Evolutionary conservation across 2,888 invertebrate species (phyloP).

Genomic region (Ennomos erosarius): DNA sequence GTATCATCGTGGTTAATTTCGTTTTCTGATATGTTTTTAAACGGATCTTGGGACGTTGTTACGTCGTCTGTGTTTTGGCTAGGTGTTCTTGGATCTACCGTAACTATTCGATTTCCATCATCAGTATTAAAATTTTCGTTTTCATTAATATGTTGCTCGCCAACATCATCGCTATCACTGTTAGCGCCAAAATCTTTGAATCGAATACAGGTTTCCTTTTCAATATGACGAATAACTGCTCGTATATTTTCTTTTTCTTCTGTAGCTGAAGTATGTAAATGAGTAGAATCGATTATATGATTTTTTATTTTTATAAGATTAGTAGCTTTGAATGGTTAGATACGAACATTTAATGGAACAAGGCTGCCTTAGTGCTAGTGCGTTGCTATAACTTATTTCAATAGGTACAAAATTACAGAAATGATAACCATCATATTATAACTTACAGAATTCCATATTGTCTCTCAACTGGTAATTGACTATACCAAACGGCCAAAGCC

Average conservation of each 20-base stretch:
- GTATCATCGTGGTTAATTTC: conserved; percentile 34
- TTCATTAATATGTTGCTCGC: conserved; percentile 3
- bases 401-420: not conserved
- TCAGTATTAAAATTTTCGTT: conserved; percentile 13
- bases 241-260: conserved; percentile 74
- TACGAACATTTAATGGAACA: too few species aligned
- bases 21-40: conserved; percentile 31
- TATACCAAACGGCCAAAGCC: conserved; percentile 69
- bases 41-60: not conserved
- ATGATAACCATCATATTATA: not conserved
- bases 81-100: not conserved
- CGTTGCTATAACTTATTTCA: too few species aligned
- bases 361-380: too few species aligned
- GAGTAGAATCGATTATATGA: too few species aligned
- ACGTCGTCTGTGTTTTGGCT: not conserved
- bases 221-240: conserved; percentile 69
- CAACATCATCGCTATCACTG: not conserved
- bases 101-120: conserved; percentile 2
- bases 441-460: conserved; percentile 70
- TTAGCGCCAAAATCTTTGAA: conserved; percentile 52
- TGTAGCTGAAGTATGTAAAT: conserved; percentile 49
- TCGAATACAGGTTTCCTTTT: conserved; percentile 72
- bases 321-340: too few species aligned
- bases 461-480: conserved; percentile 65
- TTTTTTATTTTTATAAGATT: too few species aligned